A percentile compares a stretch with the other conserved stretches of the same genome.
phyloP scores from a whole-genome alignment of 2,797 vertebrate species.

The Loriculus beryllinus region DNA sequence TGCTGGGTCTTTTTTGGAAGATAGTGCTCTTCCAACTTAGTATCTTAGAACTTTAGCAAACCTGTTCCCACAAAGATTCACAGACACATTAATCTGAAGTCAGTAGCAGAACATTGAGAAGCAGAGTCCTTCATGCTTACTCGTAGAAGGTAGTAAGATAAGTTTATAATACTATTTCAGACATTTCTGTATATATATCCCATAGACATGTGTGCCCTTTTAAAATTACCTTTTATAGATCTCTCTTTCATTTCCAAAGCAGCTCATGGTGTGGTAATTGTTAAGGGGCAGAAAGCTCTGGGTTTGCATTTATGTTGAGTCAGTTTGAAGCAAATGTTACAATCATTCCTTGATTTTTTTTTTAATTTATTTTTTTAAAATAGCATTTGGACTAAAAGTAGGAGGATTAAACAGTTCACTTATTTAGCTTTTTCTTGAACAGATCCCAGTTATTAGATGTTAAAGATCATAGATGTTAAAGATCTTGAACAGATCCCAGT shows the following conservation, averaged over 20 bases:
- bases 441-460: background rate
- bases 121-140: background rate
- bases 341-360: background rate
- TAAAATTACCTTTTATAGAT: background rate
- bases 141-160: background rate
- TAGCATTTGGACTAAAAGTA: background rate
- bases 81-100: background rate
- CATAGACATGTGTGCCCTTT: background rate
- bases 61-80: background rate
- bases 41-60: background rate
- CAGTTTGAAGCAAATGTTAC: background rate
- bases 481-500: background rate
- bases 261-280: fast-evolving
- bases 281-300: background rate
- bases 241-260: background rate
- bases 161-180: background rate
- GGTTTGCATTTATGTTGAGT: background rate
- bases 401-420: background rate
- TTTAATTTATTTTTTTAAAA: background rate
- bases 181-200: background rate
- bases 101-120: background rate
- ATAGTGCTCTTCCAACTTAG: background rate
- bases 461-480: background rate
- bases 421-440: background rate
- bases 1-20: background rate